phyloP scores from a whole-genome alignment of 1,140 invertebrate genomes.

The Scylla paramamosain region DNA sequence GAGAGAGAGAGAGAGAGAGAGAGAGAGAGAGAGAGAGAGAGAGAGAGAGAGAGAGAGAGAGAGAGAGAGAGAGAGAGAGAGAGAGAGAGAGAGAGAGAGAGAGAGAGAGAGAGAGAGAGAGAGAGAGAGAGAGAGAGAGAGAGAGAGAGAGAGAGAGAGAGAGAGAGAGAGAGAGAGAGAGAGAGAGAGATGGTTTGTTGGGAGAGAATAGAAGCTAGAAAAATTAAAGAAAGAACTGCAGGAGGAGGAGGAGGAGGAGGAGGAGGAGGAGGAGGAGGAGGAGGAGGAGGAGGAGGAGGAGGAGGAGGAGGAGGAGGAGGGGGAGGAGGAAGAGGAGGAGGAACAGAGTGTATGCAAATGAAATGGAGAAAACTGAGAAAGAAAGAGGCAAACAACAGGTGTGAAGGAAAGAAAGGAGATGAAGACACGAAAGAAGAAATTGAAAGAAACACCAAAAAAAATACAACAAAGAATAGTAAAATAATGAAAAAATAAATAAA shows the following conservation, averaged over 20 bases:
- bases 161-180: too few relatives aligned
- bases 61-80: constrained; percentile 53
- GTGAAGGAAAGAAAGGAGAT: background rate
- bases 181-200: too few relatives aligned
- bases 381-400: background rate
- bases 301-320: too few relatives aligned
- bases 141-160: background rate
- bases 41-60: constrained; percentile 59
- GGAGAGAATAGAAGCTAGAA: too few relatives aligned
- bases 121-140: constrained; percentile 26
- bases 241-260: too few relatives aligned
- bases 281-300: too few relatives aligned
- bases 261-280: too few relatives aligned
- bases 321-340: too few relatives aligned
- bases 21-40: constrained; percentile 46
- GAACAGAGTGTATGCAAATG: background rate
- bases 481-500: too few relatives aligned
- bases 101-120: constrained; percentile 30
- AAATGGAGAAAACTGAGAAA: background rate
- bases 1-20: constrained; percentile 15
- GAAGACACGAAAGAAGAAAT: background rate
- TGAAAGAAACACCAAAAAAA: background rate
- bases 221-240: too few relatives aligned
- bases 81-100: constrained; percentile 22
- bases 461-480: too few relatives aligned